These are phyloP conservation scores for Epinephelus moara DNA, from an alignment of 2,113 vertebrate species.

Conservation along the genomic window DNA sequence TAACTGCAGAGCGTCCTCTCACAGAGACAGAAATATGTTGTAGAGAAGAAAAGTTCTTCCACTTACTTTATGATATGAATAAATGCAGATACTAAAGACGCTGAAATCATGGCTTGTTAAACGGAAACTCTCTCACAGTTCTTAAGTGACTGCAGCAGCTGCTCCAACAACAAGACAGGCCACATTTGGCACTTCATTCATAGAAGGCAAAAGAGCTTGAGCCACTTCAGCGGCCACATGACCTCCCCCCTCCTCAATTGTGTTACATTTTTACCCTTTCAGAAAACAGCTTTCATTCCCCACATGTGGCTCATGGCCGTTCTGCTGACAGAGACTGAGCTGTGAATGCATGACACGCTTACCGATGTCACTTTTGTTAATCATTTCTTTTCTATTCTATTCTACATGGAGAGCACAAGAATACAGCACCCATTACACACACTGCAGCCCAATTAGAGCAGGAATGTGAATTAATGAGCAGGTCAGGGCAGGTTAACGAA, in stretches of 20 bases:
- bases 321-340: conserved; percentile 18
- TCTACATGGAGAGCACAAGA: conserved; percentile 1
- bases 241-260: conserved; percentile 20
- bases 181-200: not conserved
- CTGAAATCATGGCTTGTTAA: not conserved
- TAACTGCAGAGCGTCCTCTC: not conserved
- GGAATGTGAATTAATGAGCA: conserved; percentile 68
- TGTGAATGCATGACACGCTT: not conserved
- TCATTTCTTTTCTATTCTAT: conserved; percentile 40
- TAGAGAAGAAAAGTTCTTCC: not conserved
- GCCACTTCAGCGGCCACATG: not conserved
- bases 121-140: not conserved
- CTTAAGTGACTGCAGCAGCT: not conserved
- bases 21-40: not conserved
- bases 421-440: conserved; percentile 39
- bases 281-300: conserved; percentile 10
- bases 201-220: not conserved
- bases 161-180: no score
- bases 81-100: not conserved
- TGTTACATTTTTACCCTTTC: conserved; percentile 30
- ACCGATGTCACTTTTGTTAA: conserved; percentile 30
- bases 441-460: conserved; percentile 56
- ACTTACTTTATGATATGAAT: not conserved
- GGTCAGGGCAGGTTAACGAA: conserved; percentile 68
- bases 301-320: not conserved